phyloP scores from a whole-genome alignment of 2,888 invertebrate genomes.

The Nemoura dubitans region DNA sequence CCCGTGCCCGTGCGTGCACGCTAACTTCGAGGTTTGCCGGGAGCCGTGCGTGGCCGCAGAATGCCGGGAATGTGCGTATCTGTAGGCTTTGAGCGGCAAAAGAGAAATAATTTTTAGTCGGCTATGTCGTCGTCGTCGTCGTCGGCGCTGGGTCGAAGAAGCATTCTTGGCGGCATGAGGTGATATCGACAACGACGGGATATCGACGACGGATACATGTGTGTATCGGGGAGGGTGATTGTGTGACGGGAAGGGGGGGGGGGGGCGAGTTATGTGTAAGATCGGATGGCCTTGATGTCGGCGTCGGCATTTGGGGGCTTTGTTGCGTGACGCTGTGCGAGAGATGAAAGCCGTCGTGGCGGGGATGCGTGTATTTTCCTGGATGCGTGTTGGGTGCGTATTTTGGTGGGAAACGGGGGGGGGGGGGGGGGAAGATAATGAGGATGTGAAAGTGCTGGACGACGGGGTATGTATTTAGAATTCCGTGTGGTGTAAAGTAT shows the following conservation, averaged over 20 bases:
- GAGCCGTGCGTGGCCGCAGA: no score
- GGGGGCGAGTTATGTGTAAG: neutral
- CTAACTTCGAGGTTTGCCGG: no score
- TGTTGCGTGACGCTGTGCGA: neutral
- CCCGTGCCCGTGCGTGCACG: conserved; percentile 24
- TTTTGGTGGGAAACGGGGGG: neutral
- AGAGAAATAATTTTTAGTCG: neutral
- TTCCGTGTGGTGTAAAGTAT: neutral
- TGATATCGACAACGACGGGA: neutral
- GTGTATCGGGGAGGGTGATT: neutral
- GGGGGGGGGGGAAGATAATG: neutral
- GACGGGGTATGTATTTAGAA: neutral
- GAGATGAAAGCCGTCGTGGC: neutral
- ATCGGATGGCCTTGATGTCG: neutral
- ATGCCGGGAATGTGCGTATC: neutral
- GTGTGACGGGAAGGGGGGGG: neutral
- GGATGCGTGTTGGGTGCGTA: neutral
- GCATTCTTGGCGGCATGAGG: neutral
- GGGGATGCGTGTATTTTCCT: no score
- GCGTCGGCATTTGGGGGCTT: neutral
- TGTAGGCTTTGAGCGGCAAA: neutral
- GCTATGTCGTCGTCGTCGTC: no score
- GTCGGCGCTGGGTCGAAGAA: neutral
- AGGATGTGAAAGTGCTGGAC: neutral
- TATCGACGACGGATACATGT: neutral